Evolutionary conservation across 2,888 invertebrate genomes (phyloP).

Genomic region (Spodoptera exigua): DNA sequence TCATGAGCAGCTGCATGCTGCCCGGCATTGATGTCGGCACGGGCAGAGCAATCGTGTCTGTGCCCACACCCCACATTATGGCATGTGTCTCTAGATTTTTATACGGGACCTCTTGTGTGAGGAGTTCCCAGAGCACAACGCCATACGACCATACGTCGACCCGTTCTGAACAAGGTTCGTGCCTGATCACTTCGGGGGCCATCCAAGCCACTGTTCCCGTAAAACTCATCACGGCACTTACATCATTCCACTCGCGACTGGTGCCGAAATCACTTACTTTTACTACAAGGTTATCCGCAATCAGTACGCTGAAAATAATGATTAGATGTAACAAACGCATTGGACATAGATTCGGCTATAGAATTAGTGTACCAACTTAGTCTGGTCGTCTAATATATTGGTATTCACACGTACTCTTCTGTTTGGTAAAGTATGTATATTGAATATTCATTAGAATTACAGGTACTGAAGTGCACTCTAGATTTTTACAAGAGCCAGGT

Average conservation of each 20-base stretch:
- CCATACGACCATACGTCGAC: conserved; percentile 99
- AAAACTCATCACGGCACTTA: conserved; percentile 98
- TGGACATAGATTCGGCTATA: neutral
- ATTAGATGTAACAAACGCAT: too few species aligned
- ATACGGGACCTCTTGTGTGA: conserved; percentile 93
- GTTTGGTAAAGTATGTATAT: neutral
- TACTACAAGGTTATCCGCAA: conserved; percentile 93
- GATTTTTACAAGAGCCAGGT: neutral
- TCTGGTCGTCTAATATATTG: too few species aligned
- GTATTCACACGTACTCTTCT: too few species aligned
- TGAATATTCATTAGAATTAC: neutral
- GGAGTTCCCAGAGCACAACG: conserved; percentile 98
- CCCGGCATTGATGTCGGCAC: conserved; percentile 97
- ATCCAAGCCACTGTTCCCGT: conserved; percentile 99
- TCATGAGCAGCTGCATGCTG: conserved; percentile 95
- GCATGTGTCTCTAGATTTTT: conserved; percentile 95
- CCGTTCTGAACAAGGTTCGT: conserved; percentile 98
- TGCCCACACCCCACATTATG: conserved; percentile 99
- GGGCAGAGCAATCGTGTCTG: conserved; percentile 96
- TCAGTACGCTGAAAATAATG: conserved; percentile 91
- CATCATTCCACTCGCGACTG: conserved; percentile 97
- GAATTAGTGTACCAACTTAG: neutral
- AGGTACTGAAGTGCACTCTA: neutral
- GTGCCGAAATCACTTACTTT: conserved; percentile 99
- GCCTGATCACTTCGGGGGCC: conserved; percentile 99